Evolutionary conservation across 2,797 vertebrate genomes (phyloP).

Genomic region (Gadopsis marmoratus): DNA sequence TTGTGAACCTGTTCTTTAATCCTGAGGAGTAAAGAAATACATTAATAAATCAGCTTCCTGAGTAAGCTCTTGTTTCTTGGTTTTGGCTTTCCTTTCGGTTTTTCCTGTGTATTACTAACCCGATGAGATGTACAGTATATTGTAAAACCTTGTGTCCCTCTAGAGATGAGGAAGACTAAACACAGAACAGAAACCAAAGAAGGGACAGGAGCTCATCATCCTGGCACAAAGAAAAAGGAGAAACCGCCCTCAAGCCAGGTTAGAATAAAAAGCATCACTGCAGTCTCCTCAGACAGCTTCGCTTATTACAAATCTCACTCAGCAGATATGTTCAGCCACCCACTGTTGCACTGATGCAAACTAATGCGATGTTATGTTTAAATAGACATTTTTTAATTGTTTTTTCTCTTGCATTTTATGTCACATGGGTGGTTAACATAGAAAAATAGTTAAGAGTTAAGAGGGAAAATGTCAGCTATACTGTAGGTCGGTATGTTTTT

Average conservation of each 20-base stretch:
- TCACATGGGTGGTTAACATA: background rate
- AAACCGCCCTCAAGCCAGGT: slow-evolving; percentile 74
- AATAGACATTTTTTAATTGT: background rate
- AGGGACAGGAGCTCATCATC: slow-evolving; percentile 69
- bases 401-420: background rate
- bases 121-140: background rate
- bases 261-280: background rate
- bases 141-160: slow-evolving; percentile 28
- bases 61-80: background rate
- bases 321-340: background rate
- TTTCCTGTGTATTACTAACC: background rate
- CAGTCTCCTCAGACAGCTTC: background rate
- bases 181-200: slow-evolving; percentile 72
- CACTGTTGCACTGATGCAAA: background rate
- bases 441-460: background rate
- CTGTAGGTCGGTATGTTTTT: slow-evolving; percentile 17
- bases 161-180: slow-evolving; percentile 71
- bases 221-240: slow-evolving; percentile 77
- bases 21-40: background rate
- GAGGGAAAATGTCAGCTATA: background rate
- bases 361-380: background rate
- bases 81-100: background rate
- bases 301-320: background rate
- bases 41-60: background rate
- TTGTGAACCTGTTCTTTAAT: background rate